phyloP scores from a whole-genome alignment of 2,797 vertebrate species.

The Cygnus olor region DNA sequence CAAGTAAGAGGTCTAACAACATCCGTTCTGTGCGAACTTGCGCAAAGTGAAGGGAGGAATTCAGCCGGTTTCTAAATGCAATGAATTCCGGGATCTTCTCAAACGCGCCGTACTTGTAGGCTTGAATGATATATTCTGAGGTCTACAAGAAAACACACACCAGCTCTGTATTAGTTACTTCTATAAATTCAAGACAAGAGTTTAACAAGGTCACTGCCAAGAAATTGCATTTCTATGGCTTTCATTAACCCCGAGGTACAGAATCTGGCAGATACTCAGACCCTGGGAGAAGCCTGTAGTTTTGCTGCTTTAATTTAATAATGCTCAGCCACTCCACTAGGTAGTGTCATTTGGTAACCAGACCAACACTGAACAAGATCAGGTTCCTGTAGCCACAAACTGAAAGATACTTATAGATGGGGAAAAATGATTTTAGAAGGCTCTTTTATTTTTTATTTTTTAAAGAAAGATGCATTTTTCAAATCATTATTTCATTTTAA shows the following conservation, averaged over 20 bases:
- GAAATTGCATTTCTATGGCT: not conserved
- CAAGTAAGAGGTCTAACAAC: constrained; percentile 93
- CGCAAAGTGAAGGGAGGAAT: constrained; percentile 97
- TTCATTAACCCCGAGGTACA: not conserved
- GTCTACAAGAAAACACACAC: constrained; percentile 83
- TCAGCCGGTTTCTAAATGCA: constrained; percentile 93
- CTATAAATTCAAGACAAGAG: not conserved
- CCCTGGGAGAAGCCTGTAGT: not conserved
- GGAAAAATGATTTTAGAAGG: not conserved
- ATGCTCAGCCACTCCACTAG: not conserved
- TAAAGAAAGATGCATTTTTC: not conserved
- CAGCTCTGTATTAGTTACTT: constrained; percentile 10
- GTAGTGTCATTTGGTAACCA: not conserved
- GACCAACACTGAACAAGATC: not conserved
- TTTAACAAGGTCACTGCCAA: not conserved
- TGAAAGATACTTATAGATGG: not conserved
- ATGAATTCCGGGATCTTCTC: constrained; percentile 99
- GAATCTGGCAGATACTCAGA: not conserved
- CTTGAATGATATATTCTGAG: constrained; percentile 99
- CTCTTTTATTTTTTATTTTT: not conserved
- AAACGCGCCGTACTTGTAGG: constrained; percentile 98
- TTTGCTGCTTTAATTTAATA: not conserved
- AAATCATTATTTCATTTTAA: not conserved
- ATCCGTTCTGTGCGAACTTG: constrained; percentile 97
- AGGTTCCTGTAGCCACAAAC: rapidly evolving